phyloP scores from a whole-genome alignment of 1,140 invertebrate genomes.

The Aricia agestis region DNA sequence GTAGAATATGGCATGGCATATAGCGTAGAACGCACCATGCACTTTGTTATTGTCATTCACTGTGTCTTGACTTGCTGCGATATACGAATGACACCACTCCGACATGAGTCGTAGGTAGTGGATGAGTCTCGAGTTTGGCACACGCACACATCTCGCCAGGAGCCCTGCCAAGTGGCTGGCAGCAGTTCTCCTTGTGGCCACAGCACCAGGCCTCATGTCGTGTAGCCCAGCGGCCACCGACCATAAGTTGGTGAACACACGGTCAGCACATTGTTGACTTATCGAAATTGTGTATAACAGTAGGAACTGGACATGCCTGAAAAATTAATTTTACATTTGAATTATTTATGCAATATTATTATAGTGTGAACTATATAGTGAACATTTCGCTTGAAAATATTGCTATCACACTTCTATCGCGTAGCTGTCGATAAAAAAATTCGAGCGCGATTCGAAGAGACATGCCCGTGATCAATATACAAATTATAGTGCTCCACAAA shows the following conservation, averaged over 20 bases:
- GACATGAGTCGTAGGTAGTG: slow-evolving; percentile 63
- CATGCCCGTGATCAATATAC: no score
- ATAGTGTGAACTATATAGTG: no score
- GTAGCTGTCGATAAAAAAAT: no score
- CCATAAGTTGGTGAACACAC: slow-evolving; percentile 58
- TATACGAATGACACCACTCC: slow-evolving; percentile 71
- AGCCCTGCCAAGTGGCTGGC: slow-evolving; percentile 64
- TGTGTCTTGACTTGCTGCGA: slow-evolving; percentile 64
- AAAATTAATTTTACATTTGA: slow-evolving; percentile 23
- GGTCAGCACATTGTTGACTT: slow-evolving; percentile 62
- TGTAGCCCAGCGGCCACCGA: slow-evolving; percentile 52
- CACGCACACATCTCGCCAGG: slow-evolving; percentile 57
- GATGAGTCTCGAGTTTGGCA: slow-evolving; percentile 57
- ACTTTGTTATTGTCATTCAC: slow-evolving; percentile 72
- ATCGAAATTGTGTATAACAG: slow-evolving; percentile 69
- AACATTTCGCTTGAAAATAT: no score
- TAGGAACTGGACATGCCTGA: slow-evolving; percentile 70
- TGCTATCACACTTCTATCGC: no score
- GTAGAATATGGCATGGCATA: slow-evolving; percentile 95
- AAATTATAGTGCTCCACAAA: no score
- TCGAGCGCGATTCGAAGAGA: no score
- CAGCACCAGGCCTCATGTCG: slow-evolving; percentile 53
- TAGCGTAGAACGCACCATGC: slow-evolving; percentile 91
- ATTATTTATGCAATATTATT: no score
- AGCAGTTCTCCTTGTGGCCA: slow-evolving; percentile 62